Conservation (phyloP, 2,797 vertebrate species). For the Heterohyrax brucei region DNA sequence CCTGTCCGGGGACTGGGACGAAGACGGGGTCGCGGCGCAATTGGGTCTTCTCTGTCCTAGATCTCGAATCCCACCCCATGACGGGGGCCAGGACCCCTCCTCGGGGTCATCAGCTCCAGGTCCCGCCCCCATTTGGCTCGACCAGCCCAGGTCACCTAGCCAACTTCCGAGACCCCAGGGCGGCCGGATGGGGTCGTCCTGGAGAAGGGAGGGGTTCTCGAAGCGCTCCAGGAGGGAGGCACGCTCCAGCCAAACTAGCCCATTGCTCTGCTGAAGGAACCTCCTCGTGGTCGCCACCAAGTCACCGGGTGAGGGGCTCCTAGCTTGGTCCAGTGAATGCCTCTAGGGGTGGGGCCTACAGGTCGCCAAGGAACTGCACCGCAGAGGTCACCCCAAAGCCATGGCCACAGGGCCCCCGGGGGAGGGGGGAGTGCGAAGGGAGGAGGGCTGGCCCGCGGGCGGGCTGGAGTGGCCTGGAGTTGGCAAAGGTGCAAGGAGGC, state of each 20-base stretch:
- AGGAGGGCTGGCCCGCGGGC: too few species aligned
- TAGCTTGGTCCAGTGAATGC: not conserved
- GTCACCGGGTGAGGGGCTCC: not conserved
- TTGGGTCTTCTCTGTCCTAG: not conserved
- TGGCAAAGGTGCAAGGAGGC: not conserved
- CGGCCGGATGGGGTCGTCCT: not conserved
- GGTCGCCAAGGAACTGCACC: not conserved
- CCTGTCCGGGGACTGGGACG: not conserved
- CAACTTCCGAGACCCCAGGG: not conserved
- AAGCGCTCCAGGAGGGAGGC: not conserved
- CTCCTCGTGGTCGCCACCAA: not conserved
- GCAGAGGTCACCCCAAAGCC: not conserved
- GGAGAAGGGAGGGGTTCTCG: not conserved
- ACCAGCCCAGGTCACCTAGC: not conserved
- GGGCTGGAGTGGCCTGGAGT: not conserved
- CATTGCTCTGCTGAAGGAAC: not conserved
- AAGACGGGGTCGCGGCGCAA: not conserved
- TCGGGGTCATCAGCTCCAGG: not conserved
- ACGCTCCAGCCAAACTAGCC: not conserved
- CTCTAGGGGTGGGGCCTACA: not conserved
- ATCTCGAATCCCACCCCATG: not conserved
- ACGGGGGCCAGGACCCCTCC: constrained; percentile 44
- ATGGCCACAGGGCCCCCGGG: not conserved
- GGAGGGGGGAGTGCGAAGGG: not conserved
- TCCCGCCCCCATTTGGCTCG: not conserved